Base-by-base conservation (phyloP, 2,888 invertebrate genomes). In the Nezara viridula region DNA sequence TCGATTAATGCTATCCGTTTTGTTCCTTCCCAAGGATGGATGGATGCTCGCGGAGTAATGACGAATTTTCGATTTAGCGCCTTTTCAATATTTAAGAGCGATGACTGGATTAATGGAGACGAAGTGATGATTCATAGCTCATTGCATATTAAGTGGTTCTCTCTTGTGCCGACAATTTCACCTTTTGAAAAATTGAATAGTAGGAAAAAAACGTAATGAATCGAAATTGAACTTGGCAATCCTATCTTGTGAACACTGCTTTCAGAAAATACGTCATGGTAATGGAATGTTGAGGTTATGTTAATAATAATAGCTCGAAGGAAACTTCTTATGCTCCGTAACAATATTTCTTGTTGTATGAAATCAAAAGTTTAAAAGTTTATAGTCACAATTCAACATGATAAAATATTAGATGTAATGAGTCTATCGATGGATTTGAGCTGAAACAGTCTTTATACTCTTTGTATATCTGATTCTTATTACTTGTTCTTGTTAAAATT, bases 101-200 rank as follows among this genome's bases (percentile, higher is more conserved):
- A 73, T 73, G 66, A 73, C 66, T 73, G 66, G 27, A 27, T 27
- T 60, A 27, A 60, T 60, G 60, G 27, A 12, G 44, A 44, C 24
- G 81, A 10, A 44, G 12, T 7, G 81, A 14, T 81, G 81, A 81
- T 47, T 81, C 81, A 81, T 81, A 16, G 81, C 81, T 81, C 81
- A 81, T 81, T 81, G 81, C 40, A 81, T 81, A 81, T 81, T 81
- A 81, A 81, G 44, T 81, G 81, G 5, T 44, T 81, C 40, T 81
- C 44, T 81, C 81, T n/a, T 44, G 81, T 40, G 81, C 44, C 81
- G 44, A n/a, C 44, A 40, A 47, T 81, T 81, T 81, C 81, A 14
- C 44, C 81, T 44, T 40, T 81, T 44, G 44, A 81, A 12, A n/a
- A 24, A 44, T 81, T 81, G 81, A 44, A 81, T 24, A 81, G 44